Base-by-base conservation (phyloP, 2,113 vertebrate genomes). In the Apus apus region DNA sequence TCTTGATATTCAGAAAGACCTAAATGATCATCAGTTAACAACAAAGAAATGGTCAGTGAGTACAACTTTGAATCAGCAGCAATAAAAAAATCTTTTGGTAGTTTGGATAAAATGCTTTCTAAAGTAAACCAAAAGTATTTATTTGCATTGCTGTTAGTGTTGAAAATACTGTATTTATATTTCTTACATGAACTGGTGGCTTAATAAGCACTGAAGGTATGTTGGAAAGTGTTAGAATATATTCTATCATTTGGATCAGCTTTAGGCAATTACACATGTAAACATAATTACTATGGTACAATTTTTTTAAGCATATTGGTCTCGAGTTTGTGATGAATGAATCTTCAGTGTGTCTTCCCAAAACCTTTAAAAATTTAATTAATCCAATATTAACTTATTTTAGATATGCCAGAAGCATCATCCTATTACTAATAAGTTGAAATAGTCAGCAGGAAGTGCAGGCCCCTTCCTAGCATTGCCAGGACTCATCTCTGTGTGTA, bases 401-500 rank as follows among this genome's bases (percentile, higher is more conserved):
- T 75, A 93, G 73, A 86, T 40, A 46, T 97, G 96, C 96, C 90
- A 97, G 92, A 89, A 97, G 91, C 92, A 94, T 94, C 92, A 90
- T 95, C 87, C 70, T 95, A 88, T 97, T 93, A 85, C 91, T 94
- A 97, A 82, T 94, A 97, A 93, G 85, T 90, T 4, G 43, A 95
- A 94, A 93, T 16, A 95, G 96, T 95, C 96, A 97, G 97, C 84
- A 94, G 94, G 96, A 96, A 97, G 91, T 87, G 87, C 95, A 94
- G 93, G 95, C 91, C 87, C 80, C 74, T 93, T 38, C 86, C 78
- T 21, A 74, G 80, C 84, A 40, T 53, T 97, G 97, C 97, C 97
- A 97, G 97, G 95, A 97, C 93, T 93, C 88, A 95, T 97, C 96
- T 93, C 95, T 93, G 92, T 94, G 90, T 97, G 96, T 88, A 97